Evolutionary conservation across 2,888 invertebrate species (phyloP), one percentile per base, ranked within the genome.

Genomic region (Harpalus rubripes): DNA sequence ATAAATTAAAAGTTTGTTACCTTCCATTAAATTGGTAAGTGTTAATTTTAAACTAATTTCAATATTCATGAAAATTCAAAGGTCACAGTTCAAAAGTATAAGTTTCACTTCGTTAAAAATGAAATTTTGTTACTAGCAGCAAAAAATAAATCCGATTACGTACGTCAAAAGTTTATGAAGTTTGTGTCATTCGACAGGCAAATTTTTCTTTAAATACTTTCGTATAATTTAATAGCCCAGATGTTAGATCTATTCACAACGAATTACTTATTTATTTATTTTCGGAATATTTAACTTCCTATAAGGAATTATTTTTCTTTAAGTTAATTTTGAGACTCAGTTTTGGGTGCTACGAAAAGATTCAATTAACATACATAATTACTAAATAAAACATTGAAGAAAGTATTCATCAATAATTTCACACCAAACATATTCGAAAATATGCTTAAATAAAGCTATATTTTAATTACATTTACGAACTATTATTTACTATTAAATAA

Each of bases 41-140:
- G 41, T 68, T 68, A 68, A 68, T 39, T 68, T 68, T 26, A 68
- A 68, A 39, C 39, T 68, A 68, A 68, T 68, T 68, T 68, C 39
- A 68, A 68, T 68, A 39, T 68, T 39, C 68, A 32, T 68, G 68
- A 68, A 68, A 39, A 68, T 68, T 4, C 3, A 39, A 68, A 68
- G 68, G 68, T 68, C n/a, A n/a, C 5, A 68, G 68, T 26, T 68
- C n/a, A 18, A 39, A 68, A 68, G 63, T 68, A 65, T 65, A 68
- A 68, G 39, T 68, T 68, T 68, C 39, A 39, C 68, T 68, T 68
- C 68, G 68, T 68, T 68, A 68, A 68, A 68, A 68, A 68, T 39
- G 68, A 68, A 68, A 68, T 68, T 68, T 68, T 39, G 39, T 39
- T 68, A 15, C 7, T 22, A 39, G 68, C 68, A 68, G 63, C 63